Evolutionary conservation across 2,797 vertebrate genomes (phyloP).

Genomic region (Diplodus puntazzo): DNA sequence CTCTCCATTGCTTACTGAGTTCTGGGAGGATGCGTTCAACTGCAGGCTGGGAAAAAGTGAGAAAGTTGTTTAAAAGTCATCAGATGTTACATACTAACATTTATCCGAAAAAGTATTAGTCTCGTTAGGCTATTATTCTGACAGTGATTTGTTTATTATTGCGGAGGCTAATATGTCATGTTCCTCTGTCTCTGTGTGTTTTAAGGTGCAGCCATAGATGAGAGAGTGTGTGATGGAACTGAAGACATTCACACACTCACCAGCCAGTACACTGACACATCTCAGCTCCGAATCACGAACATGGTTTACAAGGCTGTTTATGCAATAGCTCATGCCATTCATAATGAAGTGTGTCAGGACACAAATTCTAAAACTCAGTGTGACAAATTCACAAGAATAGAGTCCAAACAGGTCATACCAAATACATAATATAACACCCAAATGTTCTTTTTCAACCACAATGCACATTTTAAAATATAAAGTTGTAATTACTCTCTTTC

Average conservation of each 20-base stretch:
- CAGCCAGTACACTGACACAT: conserved; percentile 75
- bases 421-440: background rate
- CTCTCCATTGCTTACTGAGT: conserved; percentile 70
- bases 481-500: background rate
- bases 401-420: conserved; percentile 62
- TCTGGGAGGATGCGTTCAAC: conserved; percentile 64
- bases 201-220: conserved; percentile 16
- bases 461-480: no score
- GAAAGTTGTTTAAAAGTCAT: background rate
- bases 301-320: conserved; percentile 84
- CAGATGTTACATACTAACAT: background rate
- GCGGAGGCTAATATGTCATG: background rate
- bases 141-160: background rate
- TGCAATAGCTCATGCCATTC: conserved; percentile 79
- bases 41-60: conserved; percentile 12
- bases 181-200: background rate
- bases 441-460: background rate
- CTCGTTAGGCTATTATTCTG: no score
- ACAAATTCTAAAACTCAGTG: conserved; percentile 49
- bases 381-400: conserved; percentile 41
- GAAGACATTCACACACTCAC: conserved; percentile 65
- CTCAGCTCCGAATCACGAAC: conserved; percentile 77
- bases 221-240: conserved; percentile 64
- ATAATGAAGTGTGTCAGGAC: conserved; percentile 65
- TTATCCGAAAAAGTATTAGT: background rate